phyloP scores from a whole-genome alignment of 2,797 vertebrate genomes.

The Megaceryle alcyon region DNA sequence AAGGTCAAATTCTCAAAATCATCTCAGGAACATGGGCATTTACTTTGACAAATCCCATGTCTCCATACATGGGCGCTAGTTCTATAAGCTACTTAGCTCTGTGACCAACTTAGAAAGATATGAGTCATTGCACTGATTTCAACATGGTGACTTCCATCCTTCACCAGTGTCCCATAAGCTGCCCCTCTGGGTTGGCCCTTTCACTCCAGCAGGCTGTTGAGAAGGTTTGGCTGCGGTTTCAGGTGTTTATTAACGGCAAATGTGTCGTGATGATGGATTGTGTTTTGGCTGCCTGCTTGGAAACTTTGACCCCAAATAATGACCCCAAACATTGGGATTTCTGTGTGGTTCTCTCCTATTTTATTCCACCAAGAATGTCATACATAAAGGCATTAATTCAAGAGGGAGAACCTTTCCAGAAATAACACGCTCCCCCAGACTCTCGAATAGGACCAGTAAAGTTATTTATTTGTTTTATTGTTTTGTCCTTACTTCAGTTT shows the following conservation, averaged over 20 bases:
- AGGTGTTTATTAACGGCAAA: conserved; percentile 1
- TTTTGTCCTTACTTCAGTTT: neutral
- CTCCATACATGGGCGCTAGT: rapidly evolving
- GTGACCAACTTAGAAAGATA: neutral
- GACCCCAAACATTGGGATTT: neutral
- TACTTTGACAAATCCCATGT: neutral
- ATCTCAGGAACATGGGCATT: neutral
- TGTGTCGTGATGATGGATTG: neutral
- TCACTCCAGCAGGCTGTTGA: neutral
- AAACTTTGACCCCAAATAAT: conserved; percentile 16
- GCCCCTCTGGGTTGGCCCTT: neutral
- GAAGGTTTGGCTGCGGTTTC: neutral
- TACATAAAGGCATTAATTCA: neutral
- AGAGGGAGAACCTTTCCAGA: neutral
- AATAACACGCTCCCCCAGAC: rapidly evolving
- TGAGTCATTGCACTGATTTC: neutral
- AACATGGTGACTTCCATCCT: neutral
- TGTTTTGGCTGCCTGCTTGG: neutral
- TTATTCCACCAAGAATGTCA: neutral
- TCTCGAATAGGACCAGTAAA: neutral
- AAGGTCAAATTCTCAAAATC: neutral
- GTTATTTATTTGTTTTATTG: neutral
- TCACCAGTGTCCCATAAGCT: neutral
- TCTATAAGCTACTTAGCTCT: neutral
- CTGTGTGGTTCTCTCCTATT: neutral